phyloP scores from a whole-genome alignment of 2,113 vertebrate genomes.

The Pangasianodon hypophthalmus region DNA sequence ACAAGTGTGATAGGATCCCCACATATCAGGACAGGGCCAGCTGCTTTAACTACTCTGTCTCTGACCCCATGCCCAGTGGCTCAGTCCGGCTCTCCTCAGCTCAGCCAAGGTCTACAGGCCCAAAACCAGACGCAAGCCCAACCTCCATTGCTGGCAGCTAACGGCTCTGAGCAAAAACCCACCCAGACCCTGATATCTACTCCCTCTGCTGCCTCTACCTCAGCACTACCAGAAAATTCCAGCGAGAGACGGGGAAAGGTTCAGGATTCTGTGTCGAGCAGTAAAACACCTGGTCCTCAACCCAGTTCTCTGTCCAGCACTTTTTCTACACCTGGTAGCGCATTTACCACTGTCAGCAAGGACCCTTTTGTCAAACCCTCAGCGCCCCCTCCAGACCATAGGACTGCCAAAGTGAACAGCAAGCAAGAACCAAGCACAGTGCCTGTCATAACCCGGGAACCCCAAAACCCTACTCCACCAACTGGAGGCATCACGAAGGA shows the following conservation, averaged over 20 bases:
- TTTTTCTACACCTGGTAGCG: slow-evolving; percentile 75
- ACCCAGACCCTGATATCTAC: slow-evolving; percentile 6
- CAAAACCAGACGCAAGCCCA: slow-evolving; percentile 45
- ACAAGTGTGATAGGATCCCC: slow-evolving; percentile 59
- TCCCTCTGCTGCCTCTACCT: slow-evolving; percentile 42
- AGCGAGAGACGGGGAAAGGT: slow-evolving; percentile 42
- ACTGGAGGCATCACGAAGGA: slow-evolving; percentile 70
- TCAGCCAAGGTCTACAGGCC: slow-evolving; percentile 32
- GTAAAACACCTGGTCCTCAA: slow-evolving; percentile 48
- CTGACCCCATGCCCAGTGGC: slow-evolving; percentile 57
- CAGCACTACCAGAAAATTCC: slow-evolving; percentile 36
- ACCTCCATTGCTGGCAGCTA: slow-evolving; percentile 39
- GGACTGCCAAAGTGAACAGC: slow-evolving; percentile 30
- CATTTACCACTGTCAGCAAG: slow-evolving; percentile 72
- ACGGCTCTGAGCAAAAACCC: slow-evolving; percentile 25
- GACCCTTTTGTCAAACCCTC: slow-evolving; percentile 66
- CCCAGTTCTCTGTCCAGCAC: slow-evolving; percentile 58
- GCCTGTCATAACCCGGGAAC: slow-evolving; percentile 40
- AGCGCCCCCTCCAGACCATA: slow-evolving; percentile 53
- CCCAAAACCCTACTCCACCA: slow-evolving; percentile 56
- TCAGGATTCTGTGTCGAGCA: slow-evolving; percentile 33
- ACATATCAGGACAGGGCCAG: slow-evolving; percentile 56
- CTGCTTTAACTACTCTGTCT: slow-evolving; percentile 64
- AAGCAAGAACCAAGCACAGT: slow-evolving; percentile 38
- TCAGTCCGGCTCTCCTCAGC: slow-evolving; percentile 56